Percentiles rank a stretch among this genome's conserved stretches.
phyloP scores from a whole-genome alignment of 2,113 vertebrate species.

The Murina feae region DNA sequence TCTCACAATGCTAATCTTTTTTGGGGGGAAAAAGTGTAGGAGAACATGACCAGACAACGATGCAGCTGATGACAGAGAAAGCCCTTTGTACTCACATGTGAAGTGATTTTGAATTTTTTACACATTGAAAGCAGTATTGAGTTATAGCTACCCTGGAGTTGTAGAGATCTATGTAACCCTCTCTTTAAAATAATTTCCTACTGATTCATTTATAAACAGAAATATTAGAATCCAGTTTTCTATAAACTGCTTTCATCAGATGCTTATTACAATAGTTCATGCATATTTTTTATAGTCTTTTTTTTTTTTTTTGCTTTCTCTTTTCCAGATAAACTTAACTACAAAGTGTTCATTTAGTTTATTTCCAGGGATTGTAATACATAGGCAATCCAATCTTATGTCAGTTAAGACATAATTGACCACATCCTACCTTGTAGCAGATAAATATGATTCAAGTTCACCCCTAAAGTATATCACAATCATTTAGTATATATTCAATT shows the following conservation, averaged over 20 bases:
- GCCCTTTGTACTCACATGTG: not conserved
- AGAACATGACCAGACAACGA: not conserved
- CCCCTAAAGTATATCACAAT: not conserved
- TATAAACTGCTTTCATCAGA: not conserved
- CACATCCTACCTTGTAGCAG: not conserved
- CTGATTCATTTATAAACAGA: conserved; percentile 18
- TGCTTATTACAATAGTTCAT: not conserved
- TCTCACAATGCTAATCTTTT: not conserved
- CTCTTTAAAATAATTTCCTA: conserved; percentile 18
- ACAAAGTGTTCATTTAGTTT: not conserved
- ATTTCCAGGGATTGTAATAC: not conserved
- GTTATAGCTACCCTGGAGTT: not conserved
- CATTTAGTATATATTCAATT: not conserved
- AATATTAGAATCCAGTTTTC: conserved; percentile 39
- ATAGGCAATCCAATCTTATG: not conserved
- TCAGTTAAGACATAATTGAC: not conserved
- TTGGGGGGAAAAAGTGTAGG: no score
- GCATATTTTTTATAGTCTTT: not conserved
- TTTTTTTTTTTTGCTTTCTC: not conserved
- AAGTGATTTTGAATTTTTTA: conserved; percentile 33
- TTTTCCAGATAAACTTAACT: not conserved
- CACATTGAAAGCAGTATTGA: not conserved
- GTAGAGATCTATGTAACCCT: not conserved
- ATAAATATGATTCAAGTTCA: not conserved
- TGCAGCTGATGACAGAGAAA: conserved; percentile 11